phyloP scores from a whole-genome alignment of 2,797 vertebrate species.

The Peromyscus attwateri region DNA sequence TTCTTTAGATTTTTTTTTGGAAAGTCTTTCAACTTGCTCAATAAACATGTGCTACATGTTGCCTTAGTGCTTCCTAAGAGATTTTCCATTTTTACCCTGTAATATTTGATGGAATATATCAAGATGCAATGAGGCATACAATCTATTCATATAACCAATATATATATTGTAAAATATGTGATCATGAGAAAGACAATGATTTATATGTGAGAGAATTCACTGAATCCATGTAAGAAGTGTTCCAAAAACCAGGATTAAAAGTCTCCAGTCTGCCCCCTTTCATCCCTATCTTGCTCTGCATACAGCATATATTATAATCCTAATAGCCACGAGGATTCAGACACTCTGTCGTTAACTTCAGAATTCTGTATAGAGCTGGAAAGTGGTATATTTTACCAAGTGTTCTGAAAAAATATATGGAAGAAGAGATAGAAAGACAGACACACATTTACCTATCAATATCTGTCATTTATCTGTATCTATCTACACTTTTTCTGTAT shows the following conservation, averaged over 20 bases:
- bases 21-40: not conserved
- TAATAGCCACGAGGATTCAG: not conserved
- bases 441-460: not conserved
- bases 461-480: not conserved
- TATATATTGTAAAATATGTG: not conserved
- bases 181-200: not conserved
- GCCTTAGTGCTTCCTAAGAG: not conserved
- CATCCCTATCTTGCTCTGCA: not conserved
- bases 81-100: not conserved
- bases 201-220: not conserved
- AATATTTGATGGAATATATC: not conserved
- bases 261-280: not conserved
- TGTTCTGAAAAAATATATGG: not conserved
- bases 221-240: not conserved
- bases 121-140: not conserved
- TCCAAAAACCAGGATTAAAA: slow-evolving; percentile 1
- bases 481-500: not conserved
- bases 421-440: not conserved
- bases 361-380: not conserved
- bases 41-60: not conserved
- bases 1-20: not conserved
- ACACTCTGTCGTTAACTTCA: not conserved
- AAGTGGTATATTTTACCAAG: not conserved
- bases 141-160: not conserved
- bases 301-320: not conserved